A percentile compares a stretch with the other conserved stretches of the same genome.
Conservation (phyloP, 1,140 invertebrate species). For the Diachasma alloeum region DNA sequence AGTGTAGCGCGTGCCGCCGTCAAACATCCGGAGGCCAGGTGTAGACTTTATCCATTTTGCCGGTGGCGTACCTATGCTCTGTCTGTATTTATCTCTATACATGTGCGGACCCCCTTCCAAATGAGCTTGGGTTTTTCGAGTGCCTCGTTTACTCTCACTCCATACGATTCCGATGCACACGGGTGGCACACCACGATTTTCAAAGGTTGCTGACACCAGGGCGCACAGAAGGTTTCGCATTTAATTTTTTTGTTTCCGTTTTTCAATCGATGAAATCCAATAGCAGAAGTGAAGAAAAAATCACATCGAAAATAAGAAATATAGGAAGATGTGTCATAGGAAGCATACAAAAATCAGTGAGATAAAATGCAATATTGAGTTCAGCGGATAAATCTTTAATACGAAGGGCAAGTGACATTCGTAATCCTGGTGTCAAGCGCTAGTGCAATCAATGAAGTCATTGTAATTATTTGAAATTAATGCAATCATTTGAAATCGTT, state of each 20-base stretch:
- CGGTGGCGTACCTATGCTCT: constrained; percentile 31
- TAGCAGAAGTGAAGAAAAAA: background rate
- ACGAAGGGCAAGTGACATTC: too few relatives aligned
- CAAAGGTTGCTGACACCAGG: constrained; percentile 31
- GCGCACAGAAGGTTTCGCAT: background rate
- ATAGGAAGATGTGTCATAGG: too few relatives aligned
- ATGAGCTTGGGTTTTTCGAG: background rate
- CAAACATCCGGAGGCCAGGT: constrained; percentile 63
- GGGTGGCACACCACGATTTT: constrained; percentile 35
- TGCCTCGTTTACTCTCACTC: background rate
- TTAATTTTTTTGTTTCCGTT: background rate
- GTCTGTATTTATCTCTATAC: background rate
- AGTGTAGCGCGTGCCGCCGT: constrained; percentile 56
- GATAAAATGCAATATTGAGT: background rate
- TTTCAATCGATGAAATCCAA: background rate
- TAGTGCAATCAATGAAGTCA: too few relatives aligned
- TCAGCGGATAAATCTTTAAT: background rate
- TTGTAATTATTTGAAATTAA: too few relatives aligned
- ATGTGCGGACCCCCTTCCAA: background rate
- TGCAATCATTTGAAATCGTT: too few relatives aligned
- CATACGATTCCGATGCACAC: constrained; percentile 52
- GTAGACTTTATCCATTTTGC: constrained; percentile 60
- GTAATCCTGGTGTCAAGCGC: too few relatives aligned
- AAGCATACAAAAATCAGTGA: background rate
- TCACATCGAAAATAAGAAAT: too few relatives aligned